Base-by-base conservation (phyloP, 2,888 invertebrate genomes). In the Tipula confusa region DNA sequence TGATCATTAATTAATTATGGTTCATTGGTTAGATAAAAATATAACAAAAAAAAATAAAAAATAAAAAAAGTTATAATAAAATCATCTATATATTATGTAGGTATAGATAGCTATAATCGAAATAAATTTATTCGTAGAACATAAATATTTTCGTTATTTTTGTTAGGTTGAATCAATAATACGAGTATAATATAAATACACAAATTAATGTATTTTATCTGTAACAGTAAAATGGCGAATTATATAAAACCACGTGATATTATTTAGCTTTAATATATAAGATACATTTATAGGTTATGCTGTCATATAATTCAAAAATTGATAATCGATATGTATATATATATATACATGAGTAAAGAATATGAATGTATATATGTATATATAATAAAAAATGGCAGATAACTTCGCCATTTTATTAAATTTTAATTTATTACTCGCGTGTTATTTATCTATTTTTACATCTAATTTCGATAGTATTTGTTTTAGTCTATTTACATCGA, bases 1-100 rank as follows among this genome's bases (percentile, higher is more conserved):
- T 64, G 64, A 64, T 64, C 64, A 64, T 64, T 64, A 64, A 64
- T 64, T 64, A 64, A 24, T 24, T 64, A 64, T 64, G 64, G 64
- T 64, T 64, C 64, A 64, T 18, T 64, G 64, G n/a, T 24, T 64
- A 64, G 64, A 24, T 64, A 64, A 64, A 64, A 64, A 64, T 64
- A 64, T 48, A 48, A 48, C 48, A 15, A 11, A 48, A 48, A 33
- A 64, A 24, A 64, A 15, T 43, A 43, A n/a, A n/a, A 48, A 48
- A 18, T 9, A 64, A 64, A 2, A 64, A 24, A 4, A 64, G 18
- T 5, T 24, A 24, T 18, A 64, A 33, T 33, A 33, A 33, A 33
- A 33, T 33, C 33, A 33, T 33, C 33, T 33, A 33, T 11, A 33
- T n/a, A n/a, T n/a, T n/a, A n/a, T n/a, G n/a, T n/a, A n/a, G n/a